phyloP scores from a whole-genome alignment of 2,113 vertebrate genomes.

The Helogale parvula region DNA sequence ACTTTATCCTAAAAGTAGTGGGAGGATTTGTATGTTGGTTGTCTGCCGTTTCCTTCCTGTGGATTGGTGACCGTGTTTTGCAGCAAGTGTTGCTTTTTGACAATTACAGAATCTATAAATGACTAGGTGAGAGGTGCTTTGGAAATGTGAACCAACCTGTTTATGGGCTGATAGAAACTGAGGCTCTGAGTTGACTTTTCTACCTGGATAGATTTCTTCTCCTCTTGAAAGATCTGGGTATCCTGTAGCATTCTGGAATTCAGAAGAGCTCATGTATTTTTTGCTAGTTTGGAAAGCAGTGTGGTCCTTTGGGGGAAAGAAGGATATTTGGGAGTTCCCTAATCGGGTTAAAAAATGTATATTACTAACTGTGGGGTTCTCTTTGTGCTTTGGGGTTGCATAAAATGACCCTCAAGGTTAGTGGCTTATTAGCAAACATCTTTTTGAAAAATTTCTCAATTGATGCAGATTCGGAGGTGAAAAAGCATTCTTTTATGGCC shows the following conservation, averaged over 20 bases:
- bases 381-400: background rate
- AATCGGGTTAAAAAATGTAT: background rate
- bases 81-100: background rate
- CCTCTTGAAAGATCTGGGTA: background rate
- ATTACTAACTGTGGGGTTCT: background rate
- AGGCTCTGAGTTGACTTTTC: constrained; percentile 46
- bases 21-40: background rate
- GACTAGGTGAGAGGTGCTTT: constrained; percentile 31
- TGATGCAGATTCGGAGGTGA: constrained; percentile 55
- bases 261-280: background rate
- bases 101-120: background rate
- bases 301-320: background rate
- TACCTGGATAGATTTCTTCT: background rate
- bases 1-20: background rate
- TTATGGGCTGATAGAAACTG: constrained; percentile 6
- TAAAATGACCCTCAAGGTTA: constrained; percentile 29
- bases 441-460: constrained; percentile 41
- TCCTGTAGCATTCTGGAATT: background rate
- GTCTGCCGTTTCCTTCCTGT: constrained; percentile 1
- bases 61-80: background rate
- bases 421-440: constrained; percentile 63
- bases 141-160: constrained; percentile 4
- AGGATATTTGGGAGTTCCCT: background rate
- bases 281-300: background rate
- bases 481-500: constrained; percentile 57